Percentiles rank a stretch among this genome's conserved stretches.
phyloP scores from a whole-genome alignment of 2,888 invertebrate species.

The Therioaphis trifolii region DNA sequence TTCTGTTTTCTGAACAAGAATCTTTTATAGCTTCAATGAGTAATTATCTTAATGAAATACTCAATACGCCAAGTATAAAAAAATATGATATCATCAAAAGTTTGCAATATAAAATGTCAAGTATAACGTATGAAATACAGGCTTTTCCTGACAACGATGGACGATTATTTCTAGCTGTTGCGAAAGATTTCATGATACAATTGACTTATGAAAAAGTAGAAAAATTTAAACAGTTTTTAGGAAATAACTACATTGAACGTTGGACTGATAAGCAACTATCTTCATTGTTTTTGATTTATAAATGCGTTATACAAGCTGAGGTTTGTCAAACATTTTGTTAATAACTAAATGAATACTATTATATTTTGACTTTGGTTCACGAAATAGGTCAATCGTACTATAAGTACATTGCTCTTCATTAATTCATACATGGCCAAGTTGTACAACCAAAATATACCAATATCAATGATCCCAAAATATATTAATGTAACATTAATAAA shows the following conservation, averaged over 20 bases:
- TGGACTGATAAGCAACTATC: constrained; percentile 10
- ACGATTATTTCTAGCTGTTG: neutral
- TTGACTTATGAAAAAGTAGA: constrained; percentile 24
- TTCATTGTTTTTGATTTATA: constrained; percentile 17
- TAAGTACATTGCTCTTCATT: constrained; percentile 43
- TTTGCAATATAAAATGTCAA: constrained; percentile 27
- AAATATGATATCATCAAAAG: constrained; percentile 19
- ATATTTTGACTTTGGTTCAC: neutral
- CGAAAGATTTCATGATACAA: neutral
- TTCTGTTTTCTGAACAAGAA: constrained; percentile 15
- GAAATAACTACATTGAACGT: neutral
- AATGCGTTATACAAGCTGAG: constrained; percentile 32
- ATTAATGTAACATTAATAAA: neutral
- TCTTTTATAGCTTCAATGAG: neutral
- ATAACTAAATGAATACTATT: neutral
- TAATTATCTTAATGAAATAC: neutral
- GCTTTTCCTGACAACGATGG: neutral
- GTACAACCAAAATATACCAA: neutral
- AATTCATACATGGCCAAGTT: constrained; percentile 53
- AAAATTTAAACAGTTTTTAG: neutral
- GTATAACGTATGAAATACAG: neutral
- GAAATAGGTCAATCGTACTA: constrained; percentile 29
- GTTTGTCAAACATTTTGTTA: neutral
- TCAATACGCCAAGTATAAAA: neutral
- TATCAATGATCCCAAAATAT: neutral